These are phyloP conservation scores for Crotalus helleri DNA, from an alignment of 2,113 vertebrate species.

Conservation along the genomic window DNA sequence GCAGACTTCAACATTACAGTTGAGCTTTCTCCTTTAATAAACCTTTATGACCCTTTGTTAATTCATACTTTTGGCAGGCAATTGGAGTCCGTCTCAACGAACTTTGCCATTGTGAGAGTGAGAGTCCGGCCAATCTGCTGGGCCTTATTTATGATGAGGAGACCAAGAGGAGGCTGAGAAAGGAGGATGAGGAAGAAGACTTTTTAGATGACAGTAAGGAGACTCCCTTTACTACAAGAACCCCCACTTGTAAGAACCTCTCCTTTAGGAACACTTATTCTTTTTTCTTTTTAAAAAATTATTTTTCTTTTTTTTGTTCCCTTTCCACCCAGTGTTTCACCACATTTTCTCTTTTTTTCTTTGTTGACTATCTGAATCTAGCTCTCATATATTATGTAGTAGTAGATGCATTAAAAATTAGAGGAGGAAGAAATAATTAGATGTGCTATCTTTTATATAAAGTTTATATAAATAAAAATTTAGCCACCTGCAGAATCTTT, in stretches of 20 bases:
- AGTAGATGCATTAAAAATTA: conserved; percentile 17
- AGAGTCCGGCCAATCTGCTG: conserved; percentile 94
- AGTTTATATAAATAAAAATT: background rate
- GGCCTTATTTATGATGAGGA: conserved; percentile 97
- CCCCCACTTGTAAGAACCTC: conserved; percentile 81
- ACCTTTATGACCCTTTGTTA: background rate
- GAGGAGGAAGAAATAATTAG: background rate
- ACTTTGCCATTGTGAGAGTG: conserved; percentile 91
- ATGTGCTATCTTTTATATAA: background rate
- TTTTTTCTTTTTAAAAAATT: conserved; percentile 41
- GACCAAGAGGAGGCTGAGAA: conserved; percentile 89
- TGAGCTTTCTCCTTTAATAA: background rate
- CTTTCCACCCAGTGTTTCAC: conserved; percentile 61
- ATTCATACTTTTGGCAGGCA: conserved; percentile 69
- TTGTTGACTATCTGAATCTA: conserved; percentile 27
- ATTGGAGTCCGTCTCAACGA: conserved; percentile 92
- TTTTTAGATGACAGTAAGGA: conserved; percentile 99
- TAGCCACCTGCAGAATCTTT: background rate
- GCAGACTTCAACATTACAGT: background rate
- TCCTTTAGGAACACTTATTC: conserved; percentile 76
- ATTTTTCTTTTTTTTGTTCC: conserved; percentile 60
- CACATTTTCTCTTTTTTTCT: conserved; percentile 22
- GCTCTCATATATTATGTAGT: conserved; percentile 19
- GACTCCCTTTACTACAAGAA: conserved; percentile 84
- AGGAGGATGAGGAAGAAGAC: conserved; percentile 98